phyloP scores from a whole-genome alignment of 1,140 invertebrate genomes.

The Solenopsis fugax region DNA sequence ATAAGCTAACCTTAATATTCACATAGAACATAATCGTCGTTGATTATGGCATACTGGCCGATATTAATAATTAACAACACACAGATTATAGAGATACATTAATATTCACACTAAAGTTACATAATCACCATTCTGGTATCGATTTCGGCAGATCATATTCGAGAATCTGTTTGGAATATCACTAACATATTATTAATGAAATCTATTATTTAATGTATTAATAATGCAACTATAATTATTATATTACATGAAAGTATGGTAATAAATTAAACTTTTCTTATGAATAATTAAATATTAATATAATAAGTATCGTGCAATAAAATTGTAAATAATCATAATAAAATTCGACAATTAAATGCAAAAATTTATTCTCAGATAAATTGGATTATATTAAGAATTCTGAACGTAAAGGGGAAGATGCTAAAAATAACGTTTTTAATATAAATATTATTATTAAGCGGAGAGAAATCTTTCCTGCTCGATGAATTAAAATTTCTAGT shows the following conservation, averaged over 20 bases:
- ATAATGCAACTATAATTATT: conserved; percentile 32
- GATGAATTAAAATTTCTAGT: background rate
- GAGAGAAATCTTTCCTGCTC: background rate
- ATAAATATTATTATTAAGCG: background rate
- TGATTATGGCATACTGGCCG: conserved; percentile 39
- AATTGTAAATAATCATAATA: background rate
- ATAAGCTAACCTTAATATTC: conserved; percentile 33
- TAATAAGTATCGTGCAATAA: background rate
- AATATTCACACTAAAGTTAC: conserved; percentile 57
- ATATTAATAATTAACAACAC: conserved; percentile 41
- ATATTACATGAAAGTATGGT: background rate
- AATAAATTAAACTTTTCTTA: background rate
- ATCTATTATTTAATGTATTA: background rate
- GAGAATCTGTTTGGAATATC: conserved; percentile 30
- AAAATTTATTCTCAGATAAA: background rate
- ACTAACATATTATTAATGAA: background rate
- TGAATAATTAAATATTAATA: background rate
- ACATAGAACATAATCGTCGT: background rate
- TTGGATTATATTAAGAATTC: background rate
- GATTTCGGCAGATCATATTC: conserved; percentile 44
- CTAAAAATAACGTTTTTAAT: background rate
- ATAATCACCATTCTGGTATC: conserved; percentile 43
- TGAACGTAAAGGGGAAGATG: background rate
- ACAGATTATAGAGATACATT: conserved; percentile 22
- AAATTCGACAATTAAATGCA: background rate